Evolutionary conservation across 2,888 invertebrate species (phyloP), one percentile per base, ranked within the genome.

Genomic region (Dexiosoma caninum): DNA sequence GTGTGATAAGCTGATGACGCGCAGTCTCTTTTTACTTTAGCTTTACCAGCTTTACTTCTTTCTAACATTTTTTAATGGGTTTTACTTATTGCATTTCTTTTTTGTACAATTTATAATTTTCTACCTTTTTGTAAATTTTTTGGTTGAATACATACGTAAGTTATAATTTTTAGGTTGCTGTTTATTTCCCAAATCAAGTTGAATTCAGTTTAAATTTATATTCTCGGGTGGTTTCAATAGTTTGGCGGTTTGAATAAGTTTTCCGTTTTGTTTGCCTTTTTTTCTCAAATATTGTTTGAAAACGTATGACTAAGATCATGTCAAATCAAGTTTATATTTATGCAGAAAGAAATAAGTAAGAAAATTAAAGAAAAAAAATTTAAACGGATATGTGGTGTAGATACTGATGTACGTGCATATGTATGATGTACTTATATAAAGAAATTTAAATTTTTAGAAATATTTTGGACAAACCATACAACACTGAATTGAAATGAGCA

Each of bases 131-230:
- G 16, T 19, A 27, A 12, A 35, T 40, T 69, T 23, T 64, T 40
- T 64, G n/a, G n/a, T n/a, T n/a, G n/a, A n/a, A n/a, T n/a, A n/a
- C n/a, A n/a, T n/a, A n/a, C n/a, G n/a, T 37, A 27, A 9, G 10
- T 37, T 16, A n/a, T n/a, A 21, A 40, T 35, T 76, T 77, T 71
- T 51, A 71, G 81, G 67, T 78, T 74, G 37, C 40, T 67, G 14
- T 46, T 49, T 37, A 64, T 60, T 72, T 74, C 42, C 69, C 62
- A 57, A 81, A 78, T 69, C 74, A 49, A 62, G 57, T 69, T 78
- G 42, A 44, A 49, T 67, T 78, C 69, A 81, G 81, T 81, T 72
- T 55, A 30, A 32, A 49, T 74, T 78, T 14, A 66, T 35, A 72
- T 67, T 78, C 78, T 71, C 67, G 42, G 14, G 59, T 21, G 59